Conservation (phyloP, 1,140 invertebrate genomes). For the Caenorhabditis remanei region DNA sequence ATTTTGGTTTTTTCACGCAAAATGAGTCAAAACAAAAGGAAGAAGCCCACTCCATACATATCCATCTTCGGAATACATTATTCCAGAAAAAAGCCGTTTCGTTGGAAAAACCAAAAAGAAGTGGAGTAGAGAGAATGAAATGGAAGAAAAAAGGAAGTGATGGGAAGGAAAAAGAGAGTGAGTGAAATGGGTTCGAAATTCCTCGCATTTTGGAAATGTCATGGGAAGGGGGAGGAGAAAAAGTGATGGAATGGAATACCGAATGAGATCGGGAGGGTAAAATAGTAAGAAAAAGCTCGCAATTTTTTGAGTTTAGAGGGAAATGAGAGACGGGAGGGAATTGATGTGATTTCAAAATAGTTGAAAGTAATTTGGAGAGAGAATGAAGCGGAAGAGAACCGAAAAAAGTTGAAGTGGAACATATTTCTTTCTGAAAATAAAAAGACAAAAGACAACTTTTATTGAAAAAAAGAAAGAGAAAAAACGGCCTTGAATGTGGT, state of each 20-base stretch:
- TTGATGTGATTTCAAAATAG: too few species aligned
- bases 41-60: neutral
- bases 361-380: too few species aligned
- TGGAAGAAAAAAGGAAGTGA: neutral
- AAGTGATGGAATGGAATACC: neutral
- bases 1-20: neutral
- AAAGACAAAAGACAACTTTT: too few species aligned
- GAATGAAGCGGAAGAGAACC: too few species aligned
- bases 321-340: neutral
- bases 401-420: too few species aligned
- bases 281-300: too few species aligned
- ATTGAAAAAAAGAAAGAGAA: too few species aligned
- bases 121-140: neutral
- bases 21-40: constrained; percentile 9
- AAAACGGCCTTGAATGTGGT: too few species aligned
- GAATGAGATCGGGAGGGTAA: neutral
- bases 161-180: constrained; percentile 24
- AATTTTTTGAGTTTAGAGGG: neutral
- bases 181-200: constrained; percentile 32
- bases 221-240: neutral
- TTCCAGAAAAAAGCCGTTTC: neutral
- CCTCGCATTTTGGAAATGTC: constrained; percentile 24
- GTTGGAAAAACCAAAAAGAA: neutral
- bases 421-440: too few species aligned
- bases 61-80: constrained; percentile 4